Evolutionary conservation across 2,797 vertebrate species (phyloP).

Genomic region (Dallia pectoralis): DNA sequence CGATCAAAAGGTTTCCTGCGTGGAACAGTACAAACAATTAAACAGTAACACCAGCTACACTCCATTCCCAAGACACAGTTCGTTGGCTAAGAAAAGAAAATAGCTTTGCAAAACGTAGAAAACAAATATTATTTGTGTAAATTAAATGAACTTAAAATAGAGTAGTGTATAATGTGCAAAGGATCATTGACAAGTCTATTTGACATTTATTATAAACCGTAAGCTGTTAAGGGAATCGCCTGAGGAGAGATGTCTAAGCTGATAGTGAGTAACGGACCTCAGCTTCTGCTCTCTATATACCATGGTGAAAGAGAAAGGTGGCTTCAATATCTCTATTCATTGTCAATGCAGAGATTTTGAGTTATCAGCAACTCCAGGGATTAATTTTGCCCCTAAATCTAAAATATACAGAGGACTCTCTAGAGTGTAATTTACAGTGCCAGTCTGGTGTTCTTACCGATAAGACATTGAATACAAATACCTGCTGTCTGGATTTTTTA

Average conservation of each 20-base stretch:
- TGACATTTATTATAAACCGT: not conserved
- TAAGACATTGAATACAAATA: not conserved
- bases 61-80: not conserved
- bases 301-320: not conserved
- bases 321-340: not conserved
- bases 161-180: not conserved
- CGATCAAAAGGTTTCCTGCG: constrained; percentile 21
- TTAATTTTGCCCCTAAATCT: not conserved
- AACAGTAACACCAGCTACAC: not conserved
- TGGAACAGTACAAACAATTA: constrained; percentile 19
- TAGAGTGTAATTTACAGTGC: not conserved
- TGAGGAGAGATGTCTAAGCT: not conserved
- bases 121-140: not conserved
- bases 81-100: not conserved
- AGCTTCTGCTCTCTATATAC: not conserved
- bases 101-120: no score
- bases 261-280: not conserved
- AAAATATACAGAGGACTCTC: not conserved
- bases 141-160: not conserved
- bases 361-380: not conserved
- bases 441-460: not conserved
- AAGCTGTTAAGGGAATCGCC: not conserved
- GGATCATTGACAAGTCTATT: not conserved
- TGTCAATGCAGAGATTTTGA: not conserved
- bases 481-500: not conserved